Evolutionary conservation across 2,113 vertebrate genomes (phyloP).

Genomic region (Kryptolebias marmoratus): DNA sequence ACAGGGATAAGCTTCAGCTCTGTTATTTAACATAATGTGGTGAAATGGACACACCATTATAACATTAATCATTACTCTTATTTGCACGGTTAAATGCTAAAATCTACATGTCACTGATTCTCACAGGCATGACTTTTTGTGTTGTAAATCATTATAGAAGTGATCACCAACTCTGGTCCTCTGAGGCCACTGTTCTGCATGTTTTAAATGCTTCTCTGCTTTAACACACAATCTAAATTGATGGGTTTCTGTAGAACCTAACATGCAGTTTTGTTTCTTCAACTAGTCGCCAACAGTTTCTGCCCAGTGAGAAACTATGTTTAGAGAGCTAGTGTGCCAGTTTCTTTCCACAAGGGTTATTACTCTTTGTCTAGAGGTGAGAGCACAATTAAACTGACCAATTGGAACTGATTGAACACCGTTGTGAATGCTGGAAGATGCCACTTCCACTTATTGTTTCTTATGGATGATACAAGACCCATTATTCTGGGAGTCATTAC

Average conservation of each 20-base stretch:
- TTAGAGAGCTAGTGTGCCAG: constrained; percentile 1
- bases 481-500: constrained; percentile 72
- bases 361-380: constrained; percentile 38
- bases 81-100: constrained; percentile 4
- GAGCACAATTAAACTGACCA: constrained; percentile 57
- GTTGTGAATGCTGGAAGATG: constrained; percentile 52
- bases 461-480: constrained; percentile 47
- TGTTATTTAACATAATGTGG: background rate
- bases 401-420: constrained; percentile 47
- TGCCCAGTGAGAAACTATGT: too few relatives aligned
- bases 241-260: too few relatives aligned
- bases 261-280: too few relatives aligned
- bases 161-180: background rate
- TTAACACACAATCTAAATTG: too few relatives aligned
- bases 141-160: constrained; percentile 9
- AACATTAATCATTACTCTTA: background rate
- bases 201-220: too few relatives aligned
- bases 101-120: background rate
- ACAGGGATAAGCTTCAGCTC: background rate
- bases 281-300: too few relatives aligned
- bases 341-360: constrained; percentile 10
- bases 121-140: constrained; percentile 23
- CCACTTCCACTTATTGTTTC: constrained; percentile 63
- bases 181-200: too few relatives aligned
- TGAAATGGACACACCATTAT: background rate